phyloP scores from a whole-genome alignment of 2,113 vertebrate genomes.

The Paradoxurus hermaphroditus region DNA sequence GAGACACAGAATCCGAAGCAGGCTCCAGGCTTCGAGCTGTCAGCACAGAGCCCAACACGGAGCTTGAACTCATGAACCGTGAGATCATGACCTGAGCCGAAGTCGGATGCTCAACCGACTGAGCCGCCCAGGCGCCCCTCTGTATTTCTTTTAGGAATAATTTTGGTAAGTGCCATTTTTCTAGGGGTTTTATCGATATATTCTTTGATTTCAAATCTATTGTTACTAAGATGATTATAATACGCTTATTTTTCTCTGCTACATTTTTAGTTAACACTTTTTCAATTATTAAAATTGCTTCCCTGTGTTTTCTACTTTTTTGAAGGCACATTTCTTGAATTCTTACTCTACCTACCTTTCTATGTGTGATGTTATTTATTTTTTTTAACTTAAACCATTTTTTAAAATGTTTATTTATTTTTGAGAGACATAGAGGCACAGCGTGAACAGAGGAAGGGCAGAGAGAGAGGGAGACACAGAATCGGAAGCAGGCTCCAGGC shows the following conservation, averaged over 20 bases:
- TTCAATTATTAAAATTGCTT: background rate
- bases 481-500: no score
- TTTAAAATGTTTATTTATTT: background rate
- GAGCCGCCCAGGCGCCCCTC: no score
- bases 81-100: no score
- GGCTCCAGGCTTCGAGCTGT: no score
- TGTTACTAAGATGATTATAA: background rate
- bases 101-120: no score
- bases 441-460: no score
- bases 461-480: no score
- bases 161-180: background rate
- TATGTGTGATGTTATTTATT: background rate
- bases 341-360: background rate
- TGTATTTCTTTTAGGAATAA: background rate
- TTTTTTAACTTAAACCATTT: background rate
- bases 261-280: background rate
- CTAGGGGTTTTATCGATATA: background rate
- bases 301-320: background rate
- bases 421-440: no score
- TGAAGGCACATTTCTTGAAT: background rate
- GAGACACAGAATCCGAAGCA: no score
- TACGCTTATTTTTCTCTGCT: background rate
- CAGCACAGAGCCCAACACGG: no score
- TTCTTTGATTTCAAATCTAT: background rate
- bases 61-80: no score